Percentiles rank a stretch among this genome's conserved stretches.
These are phyloP conservation scores for Pseudopleuronectes americanus DNA, from an alignment of 2,797 vertebrate genomes.

Conservation along the genomic window DNA sequence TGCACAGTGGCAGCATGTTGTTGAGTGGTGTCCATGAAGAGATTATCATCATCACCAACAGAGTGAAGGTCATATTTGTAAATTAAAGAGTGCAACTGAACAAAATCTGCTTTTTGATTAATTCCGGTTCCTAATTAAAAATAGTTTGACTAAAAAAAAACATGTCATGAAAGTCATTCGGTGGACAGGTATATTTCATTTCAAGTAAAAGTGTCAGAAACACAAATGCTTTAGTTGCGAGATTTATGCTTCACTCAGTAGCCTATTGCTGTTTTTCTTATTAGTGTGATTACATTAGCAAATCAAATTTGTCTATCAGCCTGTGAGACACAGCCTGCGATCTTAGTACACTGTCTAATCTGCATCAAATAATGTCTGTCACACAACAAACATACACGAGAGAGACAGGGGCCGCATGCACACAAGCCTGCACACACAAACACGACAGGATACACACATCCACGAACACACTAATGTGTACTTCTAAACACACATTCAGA, in stretches of 20 bases:
- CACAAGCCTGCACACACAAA: constrained; percentile 13
- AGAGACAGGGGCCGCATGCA: constrained; percentile 10
- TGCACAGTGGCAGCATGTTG: no score
- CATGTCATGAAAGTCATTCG: constrained; percentile 22
- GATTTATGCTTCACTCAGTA: constrained; percentile 54
- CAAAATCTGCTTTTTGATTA: constrained; percentile 19
- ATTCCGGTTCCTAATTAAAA: no score
- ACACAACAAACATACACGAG: constrained; percentile 37
- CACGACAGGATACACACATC: constrained; percentile 12
- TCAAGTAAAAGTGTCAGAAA: constrained; percentile 47
- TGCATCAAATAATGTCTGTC: constrained; percentile 95
- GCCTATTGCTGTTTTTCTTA: constrained; percentile 87
- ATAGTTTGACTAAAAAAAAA: neutral
- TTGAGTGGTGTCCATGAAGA: no score
- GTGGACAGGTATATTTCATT: constrained; percentile 28
- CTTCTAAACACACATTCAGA: constrained; percentile 23
- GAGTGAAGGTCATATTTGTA: no score
- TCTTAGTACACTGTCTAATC: constrained; percentile 98
- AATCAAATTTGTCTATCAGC: constrained; percentile 99
- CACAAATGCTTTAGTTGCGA: constrained; percentile 56
- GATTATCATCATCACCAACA: no score
- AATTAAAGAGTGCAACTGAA: no score
- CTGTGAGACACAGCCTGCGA: constrained; percentile 93
- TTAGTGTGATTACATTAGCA: constrained; percentile 99
- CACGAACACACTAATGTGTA: constrained; percentile 7